Percentiles rank a stretch among this genome's conserved stretches.
These are phyloP conservation scores for Polypterus bichir DNA, from an alignment of 2,113 vertebrate genomes.

Conservation along the genomic window DNA sequence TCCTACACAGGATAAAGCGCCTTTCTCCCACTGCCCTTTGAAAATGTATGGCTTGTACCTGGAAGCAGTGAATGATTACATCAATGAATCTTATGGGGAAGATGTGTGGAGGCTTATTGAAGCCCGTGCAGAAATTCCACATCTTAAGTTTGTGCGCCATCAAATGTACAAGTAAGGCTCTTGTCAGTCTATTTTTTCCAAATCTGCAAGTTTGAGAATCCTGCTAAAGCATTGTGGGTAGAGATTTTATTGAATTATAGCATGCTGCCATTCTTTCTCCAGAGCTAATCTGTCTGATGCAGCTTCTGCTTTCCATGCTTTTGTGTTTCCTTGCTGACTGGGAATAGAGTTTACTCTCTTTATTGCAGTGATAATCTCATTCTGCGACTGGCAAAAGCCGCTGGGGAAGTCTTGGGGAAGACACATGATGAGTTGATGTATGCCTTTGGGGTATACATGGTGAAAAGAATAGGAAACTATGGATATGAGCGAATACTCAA, in stretches of 20 bases:
- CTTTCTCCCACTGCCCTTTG: constrained; percentile 26
- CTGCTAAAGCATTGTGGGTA: too few relatives aligned
- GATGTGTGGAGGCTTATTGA: constrained; percentile 55
- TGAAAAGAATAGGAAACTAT: constrained; percentile 54
- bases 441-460: constrained; percentile 55
- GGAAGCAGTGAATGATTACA: constrained; percentile 55
- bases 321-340: background rate
- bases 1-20: too few relatives aligned
- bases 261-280: too few relatives aligned
- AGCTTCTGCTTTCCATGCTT: too few relatives aligned
- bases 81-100: constrained; percentile 51
- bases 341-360: background rate
- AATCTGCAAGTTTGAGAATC: too few relatives aligned
- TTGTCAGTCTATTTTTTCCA: background rate
- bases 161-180: constrained; percentile 53
- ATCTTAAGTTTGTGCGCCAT: constrained; percentile 51
- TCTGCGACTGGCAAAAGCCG: constrained; percentile 47
- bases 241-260: too few relatives aligned
- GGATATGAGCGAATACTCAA: constrained; percentile 53
- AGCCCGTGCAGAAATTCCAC: constrained; percentile 50
- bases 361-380: constrained; percentile 45
- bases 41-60: constrained; percentile 56
- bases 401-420: constrained; percentile 54
- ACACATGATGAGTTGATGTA: constrained; percentile 58
- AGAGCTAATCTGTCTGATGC: too few relatives aligned